A percentile compares a stretch with the other conserved stretches of the same genome.
Conservation (phyloP, 2,888 invertebrate genomes). For the Rotaria magnacalcarata region DNA sequence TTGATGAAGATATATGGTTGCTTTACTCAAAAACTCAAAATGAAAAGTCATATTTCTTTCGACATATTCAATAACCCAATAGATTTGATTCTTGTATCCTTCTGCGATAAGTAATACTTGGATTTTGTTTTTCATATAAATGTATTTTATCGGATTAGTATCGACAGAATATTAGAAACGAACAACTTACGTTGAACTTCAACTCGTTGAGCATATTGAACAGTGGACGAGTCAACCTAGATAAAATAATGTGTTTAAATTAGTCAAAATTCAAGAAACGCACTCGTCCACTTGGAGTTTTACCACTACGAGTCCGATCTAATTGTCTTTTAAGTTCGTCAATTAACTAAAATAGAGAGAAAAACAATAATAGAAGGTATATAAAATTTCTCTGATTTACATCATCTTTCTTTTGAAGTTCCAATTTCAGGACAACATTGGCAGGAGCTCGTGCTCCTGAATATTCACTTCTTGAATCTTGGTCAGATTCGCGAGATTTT, state of each 20-base stretch:
- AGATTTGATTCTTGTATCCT: no score
- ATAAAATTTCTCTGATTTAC: neutral
- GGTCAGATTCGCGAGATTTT: neutral
- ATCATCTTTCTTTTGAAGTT: constrained; percentile 4
- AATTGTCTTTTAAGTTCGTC: neutral
- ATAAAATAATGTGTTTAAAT: neutral
- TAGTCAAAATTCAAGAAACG: neutral
- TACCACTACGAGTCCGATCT: neutral
- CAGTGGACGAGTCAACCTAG: neutral
- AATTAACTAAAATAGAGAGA: neutral
- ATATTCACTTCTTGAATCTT: neutral
- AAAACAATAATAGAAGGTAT: neutral
- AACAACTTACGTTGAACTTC: neutral
- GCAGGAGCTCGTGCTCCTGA: neutral
- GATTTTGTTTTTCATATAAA: no score
- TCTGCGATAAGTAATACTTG: no score
- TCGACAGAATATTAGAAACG: neutral
- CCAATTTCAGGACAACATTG: neutral
- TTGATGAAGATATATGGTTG: no score
- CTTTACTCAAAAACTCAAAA: no score
- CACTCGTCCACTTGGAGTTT: neutral
- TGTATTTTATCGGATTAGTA: no score
- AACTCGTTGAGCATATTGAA: neutral
- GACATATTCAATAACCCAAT: no score
- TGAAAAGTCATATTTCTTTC: no score